phyloP scores from a whole-genome alignment of 1,140 invertebrate genomes.

The Epicauta chinensis region DNA sequence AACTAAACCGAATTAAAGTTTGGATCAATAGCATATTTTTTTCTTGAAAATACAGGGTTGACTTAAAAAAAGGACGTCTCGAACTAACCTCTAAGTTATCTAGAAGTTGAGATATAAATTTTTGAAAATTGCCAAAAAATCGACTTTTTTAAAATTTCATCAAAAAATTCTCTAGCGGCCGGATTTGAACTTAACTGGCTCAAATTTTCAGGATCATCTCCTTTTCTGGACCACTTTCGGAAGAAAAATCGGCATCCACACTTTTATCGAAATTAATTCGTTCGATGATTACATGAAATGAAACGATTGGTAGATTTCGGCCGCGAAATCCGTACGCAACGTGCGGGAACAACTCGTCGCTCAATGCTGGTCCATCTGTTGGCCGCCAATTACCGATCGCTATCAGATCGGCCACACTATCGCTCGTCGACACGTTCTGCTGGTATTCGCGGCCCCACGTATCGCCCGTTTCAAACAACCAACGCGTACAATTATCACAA shows the following conservation, averaged over 20 bases:
- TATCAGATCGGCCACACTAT: slow-evolving; percentile 45
- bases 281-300: slow-evolving; percentile 57
- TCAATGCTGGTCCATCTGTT: slow-evolving; percentile 55
- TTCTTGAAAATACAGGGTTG: no score
- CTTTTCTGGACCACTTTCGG: no score
- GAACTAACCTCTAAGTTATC: no score
- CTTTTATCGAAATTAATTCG: neutral
- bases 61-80: no score
- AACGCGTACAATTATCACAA: slow-evolving; percentile 59
- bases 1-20: no score
- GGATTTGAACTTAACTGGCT: no score
- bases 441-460: slow-evolving; percentile 56
- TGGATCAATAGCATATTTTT: no score
- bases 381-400: slow-evolving; percentile 69
- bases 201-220: no score
- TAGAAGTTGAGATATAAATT: no score
- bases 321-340: slow-evolving; percentile 69
- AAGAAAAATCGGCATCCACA: slow-evolving; percentile 20
- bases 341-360: slow-evolving; percentile 73
- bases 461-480: slow-evolving; percentile 59
- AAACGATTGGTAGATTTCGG: slow-evolving; percentile 59
- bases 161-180: no score
- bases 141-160: no score
- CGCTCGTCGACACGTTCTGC: slow-evolving; percentile 5
- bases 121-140: no score